phyloP scores from a whole-genome alignment of 2,113 vertebrate genomes.

The Limnothrissa miodon region DNA sequence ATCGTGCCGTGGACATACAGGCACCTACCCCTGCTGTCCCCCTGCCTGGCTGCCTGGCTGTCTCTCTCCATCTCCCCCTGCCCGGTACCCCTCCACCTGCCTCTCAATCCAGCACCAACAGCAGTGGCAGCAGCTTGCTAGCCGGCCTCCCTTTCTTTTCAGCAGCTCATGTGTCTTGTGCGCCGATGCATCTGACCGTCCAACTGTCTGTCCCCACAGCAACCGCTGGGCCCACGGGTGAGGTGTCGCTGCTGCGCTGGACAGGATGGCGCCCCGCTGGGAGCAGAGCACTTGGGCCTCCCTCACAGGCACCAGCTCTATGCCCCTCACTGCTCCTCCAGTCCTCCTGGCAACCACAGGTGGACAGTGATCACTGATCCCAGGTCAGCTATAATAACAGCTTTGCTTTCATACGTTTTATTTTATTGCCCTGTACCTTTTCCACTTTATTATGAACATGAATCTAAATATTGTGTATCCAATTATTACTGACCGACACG shows the following conservation, averaged over 20 bases:
- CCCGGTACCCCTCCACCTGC: constrained; percentile 41
- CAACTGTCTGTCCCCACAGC: constrained; percentile 13
- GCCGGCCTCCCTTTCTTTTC: constrained; percentile 17
- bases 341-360: not conserved
- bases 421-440: not conserved
- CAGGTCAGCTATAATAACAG: not conserved
- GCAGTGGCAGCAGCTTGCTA: constrained; percentile 20
- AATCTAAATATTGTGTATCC: not conserved
- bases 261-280: not conserved
- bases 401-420: not conserved
- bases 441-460: not conserved
- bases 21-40: constrained; percentile 56
- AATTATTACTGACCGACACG: not conserved
- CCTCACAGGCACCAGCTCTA: not conserved
- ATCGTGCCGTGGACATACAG: constrained; percentile 52
- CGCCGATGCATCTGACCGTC: constrained; percentile 19
- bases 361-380: not conserved
- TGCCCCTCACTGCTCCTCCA: not conserved
- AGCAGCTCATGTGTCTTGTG: constrained; percentile 22
- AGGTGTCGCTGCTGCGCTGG: not conserved
- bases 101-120: not conserved
- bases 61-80: constrained; percentile 63
- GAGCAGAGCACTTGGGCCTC: not conserved
- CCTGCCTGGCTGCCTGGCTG: constrained; percentile 34
- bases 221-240: not conserved